Evolutionary conservation across 2,797 vertebrate genomes (phyloP).

Genomic region (Acestrorhynchus altus): DNA sequence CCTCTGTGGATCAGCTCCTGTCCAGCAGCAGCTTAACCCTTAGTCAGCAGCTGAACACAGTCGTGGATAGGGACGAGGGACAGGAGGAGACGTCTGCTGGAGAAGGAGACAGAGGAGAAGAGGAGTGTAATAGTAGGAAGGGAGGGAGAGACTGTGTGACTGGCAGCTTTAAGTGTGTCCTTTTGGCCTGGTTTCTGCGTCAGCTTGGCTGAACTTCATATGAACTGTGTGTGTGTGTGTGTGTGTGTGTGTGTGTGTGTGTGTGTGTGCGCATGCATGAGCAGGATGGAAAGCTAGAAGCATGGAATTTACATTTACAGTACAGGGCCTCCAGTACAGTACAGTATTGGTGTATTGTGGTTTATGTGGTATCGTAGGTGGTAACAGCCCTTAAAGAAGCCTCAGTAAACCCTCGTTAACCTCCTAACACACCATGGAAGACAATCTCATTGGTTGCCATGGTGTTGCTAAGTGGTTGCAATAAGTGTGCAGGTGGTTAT

Average conservation of each 20-base stretch:
- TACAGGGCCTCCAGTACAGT: too few relatives aligned
- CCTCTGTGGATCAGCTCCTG: neutral
- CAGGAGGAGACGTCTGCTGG: constrained; percentile 3
- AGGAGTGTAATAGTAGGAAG: constrained; percentile 21
- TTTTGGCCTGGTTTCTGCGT: constrained; percentile 5
- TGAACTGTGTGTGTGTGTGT: neutral
- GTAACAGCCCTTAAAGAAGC: too few relatives aligned
- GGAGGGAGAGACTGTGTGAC: constrained; percentile 17
- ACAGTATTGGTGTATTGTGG: too few relatives aligned
- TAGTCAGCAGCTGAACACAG: constrained; percentile 13
- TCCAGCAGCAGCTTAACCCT: neutral
- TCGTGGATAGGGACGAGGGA: constrained; percentile 19
- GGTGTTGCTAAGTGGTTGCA: too few relatives aligned
- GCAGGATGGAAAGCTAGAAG: constrained; percentile 6
- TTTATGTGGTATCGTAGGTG: too few relatives aligned
- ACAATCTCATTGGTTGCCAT: too few relatives aligned
- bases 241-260: neutral
- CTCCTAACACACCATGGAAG: too few relatives aligned
- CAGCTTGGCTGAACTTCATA: constrained; percentile 11
- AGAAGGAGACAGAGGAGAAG: neutral
- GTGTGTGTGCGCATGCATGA: too few relatives aligned
- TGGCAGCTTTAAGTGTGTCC: constrained; percentile 6
- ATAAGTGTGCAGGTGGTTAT: too few relatives aligned
- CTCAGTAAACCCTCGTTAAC: too few relatives aligned
- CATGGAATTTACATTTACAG: neutral